Evolutionary conservation across 2,888 invertebrate genomes (phyloP), one percentile per base, ranked within the genome.

Genomic region (Hydroisotoma schaefferi): DNA sequence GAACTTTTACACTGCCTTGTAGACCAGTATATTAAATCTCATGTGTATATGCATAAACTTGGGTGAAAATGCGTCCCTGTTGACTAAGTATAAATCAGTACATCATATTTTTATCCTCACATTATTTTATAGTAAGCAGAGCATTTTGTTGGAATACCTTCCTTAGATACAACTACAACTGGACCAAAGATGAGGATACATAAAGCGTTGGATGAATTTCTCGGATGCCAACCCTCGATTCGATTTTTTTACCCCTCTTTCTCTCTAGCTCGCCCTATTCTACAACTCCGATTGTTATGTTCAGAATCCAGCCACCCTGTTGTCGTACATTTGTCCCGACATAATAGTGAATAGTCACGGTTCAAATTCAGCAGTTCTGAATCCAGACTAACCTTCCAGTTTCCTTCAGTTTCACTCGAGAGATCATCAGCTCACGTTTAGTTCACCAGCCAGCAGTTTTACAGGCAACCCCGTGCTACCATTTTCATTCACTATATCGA

Each of bases 221-320:
- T 23, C 52, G n/a, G 37, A 52, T 52, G 55, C 57, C 64, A 64
- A 64, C 60, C 64, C 64, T 61, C 64, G 57, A 58, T 64, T 64
- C 64, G 64, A 64, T 64, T 64, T 64, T 47, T 62, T 64, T 64
- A 61, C 59, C 64, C 64, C 61, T 58, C 29, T 56, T 43, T 38
- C 48, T 47, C 48, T 48, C 37, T n/a, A n/a, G n/a, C n/a, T n/a
- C n/a, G n/a, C n/a, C n/a, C n/a, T n/a, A n/a, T n/a, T n/a, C n/a
- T n/a, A n/a, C n/a, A n/a, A n/a, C n/a, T n/a, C 37, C 56, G 33
- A 55, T 33, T 37, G 29, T 46, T 26, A 15, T n/a, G 49, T n/a
- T 15, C 2, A 6, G 22, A 46, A 46, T 25, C 52, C 29, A 37
- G 23, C 52, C 52, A 52, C 52, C 52, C 52, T 52, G 22, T n/a